phyloP scores from a whole-genome alignment of 2,113 vertebrate genomes.

The Merops nubicus region DNA sequence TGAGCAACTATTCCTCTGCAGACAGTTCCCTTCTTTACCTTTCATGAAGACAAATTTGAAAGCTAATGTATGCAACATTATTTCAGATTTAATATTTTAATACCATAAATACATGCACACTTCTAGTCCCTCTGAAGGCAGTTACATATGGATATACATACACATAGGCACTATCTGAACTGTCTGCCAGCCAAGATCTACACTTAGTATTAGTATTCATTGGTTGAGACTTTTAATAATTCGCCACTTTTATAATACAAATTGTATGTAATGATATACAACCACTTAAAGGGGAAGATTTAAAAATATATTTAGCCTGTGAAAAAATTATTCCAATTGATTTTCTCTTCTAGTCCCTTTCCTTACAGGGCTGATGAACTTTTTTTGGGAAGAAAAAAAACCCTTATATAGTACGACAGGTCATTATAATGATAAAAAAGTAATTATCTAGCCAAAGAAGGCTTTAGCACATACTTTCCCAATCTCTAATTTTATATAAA shows the following conservation, averaged over 20 bases:
- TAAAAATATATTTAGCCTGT: background rate
- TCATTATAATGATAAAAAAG: conserved; percentile 52
- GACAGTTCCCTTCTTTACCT: background rate
- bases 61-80: background rate
- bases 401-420: background rate
- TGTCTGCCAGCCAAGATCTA: background rate
- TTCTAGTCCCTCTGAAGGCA: background rate
- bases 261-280: background rate
- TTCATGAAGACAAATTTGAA: background rate
- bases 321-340: conserved; percentile 28
- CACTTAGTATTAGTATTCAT: background rate
- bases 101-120: background rate
- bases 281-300: conserved; percentile 26
- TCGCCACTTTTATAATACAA: background rate
- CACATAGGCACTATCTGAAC: background rate
- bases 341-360: background rate
- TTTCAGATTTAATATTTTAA: background rate
- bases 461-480: background rate
- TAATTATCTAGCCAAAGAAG: conserved; percentile 4
- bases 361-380: conserved; percentile 4
- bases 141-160: background rate
- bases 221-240: conserved; percentile 5
- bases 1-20: background rate
- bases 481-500: conserved; percentile 23
- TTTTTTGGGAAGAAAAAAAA: background rate